Evolutionary conservation across 2,797 vertebrate species (phyloP), one percentile per base, ranked within the genome.

Genomic region (Cichlasoma orientale): DNA sequence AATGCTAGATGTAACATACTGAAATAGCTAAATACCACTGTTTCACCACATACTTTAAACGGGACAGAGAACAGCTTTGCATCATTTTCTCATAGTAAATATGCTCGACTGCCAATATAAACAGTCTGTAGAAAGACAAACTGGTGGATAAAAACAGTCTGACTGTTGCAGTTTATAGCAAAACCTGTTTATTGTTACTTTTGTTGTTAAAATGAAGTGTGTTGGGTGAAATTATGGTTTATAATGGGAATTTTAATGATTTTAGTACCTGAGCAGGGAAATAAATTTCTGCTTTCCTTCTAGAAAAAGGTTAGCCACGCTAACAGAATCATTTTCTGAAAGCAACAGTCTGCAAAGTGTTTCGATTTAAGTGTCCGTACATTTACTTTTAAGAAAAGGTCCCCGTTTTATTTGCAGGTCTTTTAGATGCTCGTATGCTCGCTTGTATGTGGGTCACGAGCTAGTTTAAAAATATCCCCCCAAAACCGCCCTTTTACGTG

Each of bases 71-170:
- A 75, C 61, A 72, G 79, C 68, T 57, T 63, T 73, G 84, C 76
- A 79, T 87, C 82, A 77, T 80, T 58, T 56, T 23, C 4, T 85
- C 72, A 41, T 19, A 78, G 52, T 83, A 86, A 90, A 88, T 78
- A 88, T 18, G 33, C 57, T 44, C 13, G 21, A 77, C 33, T 73
- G 84, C 85, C 86, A 90, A 56, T 70, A 83, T 59, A 89, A 93
- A 86, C 84, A 76, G 53, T 44, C 38, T 83, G 80, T 29, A 74
- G 63, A 86, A 82, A 82, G 52, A 83, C 53, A 82, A 84, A 87
- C 68, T 54, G 57, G 33, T 50, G 41, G 44, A 68, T n/a, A 8
- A 68, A 68, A 68, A 50, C 63, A 3, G 25, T 54, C 57, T 21
- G 73, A 75, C 31, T 71, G 33, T 55, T 54, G 41, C 29, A 2